These are phyloP conservation scores for Leucania comma DNA, from an alignment of 2,888 invertebrate genomes.

Conservation along the genomic window DNA sequence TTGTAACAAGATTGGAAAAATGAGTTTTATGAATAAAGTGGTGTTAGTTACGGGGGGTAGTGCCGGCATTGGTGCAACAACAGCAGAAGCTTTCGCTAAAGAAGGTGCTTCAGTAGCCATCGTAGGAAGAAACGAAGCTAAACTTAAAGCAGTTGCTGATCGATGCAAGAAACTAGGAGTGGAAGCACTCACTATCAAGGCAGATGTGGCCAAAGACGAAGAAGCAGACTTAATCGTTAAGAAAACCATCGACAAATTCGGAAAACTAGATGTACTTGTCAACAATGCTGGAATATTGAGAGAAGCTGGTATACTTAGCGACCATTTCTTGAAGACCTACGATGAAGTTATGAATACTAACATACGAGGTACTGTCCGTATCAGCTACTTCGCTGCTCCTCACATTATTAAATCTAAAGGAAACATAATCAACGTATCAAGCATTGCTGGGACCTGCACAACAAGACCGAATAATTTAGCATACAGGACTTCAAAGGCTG, in stretches of 20 bases:
- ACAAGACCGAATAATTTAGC: conserved; percentile 87
- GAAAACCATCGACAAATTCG: conserved; percentile 65
- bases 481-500: conserved; percentile 71
- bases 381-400: conserved; percentile 65
- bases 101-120: conserved; percentile 74
- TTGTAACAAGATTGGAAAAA: conserved; percentile 30
- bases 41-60: conserved; percentile 76
- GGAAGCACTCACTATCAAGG: conserved; percentile 61
- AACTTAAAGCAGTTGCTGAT: conserved; percentile 67
- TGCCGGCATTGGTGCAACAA: conserved; percentile 76
- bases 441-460: conserved; percentile 84
- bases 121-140: conserved; percentile 73
- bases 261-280: conserved; percentile 70
- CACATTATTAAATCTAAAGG: conserved; percentile 69
- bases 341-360: conserved; percentile 68
- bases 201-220: conserved; percentile 69
- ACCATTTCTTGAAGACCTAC: conserved; percentile 54
- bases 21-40: conserved; percentile 75
- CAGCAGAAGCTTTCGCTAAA: conserved; percentile 71
- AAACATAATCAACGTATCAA: conserved; percentile 68
- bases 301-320: conserved; percentile 43
- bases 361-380: conserved; percentile 59
- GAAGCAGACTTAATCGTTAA: conserved; percentile 63
- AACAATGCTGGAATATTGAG: conserved; percentile 71
- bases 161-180: conserved; percentile 62